Base-by-base conservation (phyloP, 2,113 vertebrate genomes). In the Ardeotis arabs region DNA sequence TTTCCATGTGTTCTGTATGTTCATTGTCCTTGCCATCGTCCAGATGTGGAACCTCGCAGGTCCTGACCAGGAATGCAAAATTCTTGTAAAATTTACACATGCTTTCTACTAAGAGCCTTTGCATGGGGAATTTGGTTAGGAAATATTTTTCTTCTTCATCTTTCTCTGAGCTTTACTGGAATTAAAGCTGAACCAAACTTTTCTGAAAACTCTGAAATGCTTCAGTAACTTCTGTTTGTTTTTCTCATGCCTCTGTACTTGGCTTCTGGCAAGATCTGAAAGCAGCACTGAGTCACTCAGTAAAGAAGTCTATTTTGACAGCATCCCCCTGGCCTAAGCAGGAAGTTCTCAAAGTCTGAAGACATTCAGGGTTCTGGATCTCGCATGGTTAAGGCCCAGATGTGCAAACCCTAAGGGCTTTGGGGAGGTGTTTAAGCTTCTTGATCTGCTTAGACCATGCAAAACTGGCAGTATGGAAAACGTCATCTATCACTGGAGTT, bases 271-370 rank as follows among this genome's bases (percentile, higher is more conserved):
- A 91, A 79, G 67, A 78, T 33, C 91, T 95, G 87, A 95, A 95
- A 96, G 96, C 84, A 96, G 55, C 70, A 95, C 92, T 97, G 92
- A 96, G 94, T 93, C 94, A 95, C 93, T 95, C 55, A 33, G 44
- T 84, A 87, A 96, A 96, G 95, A 80, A 95, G 89, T 68, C 93
- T 96, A 59, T 97, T 96, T 97, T 96, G 96, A 94, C 91, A 94
- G 87, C 78, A 80, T 69, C 75, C 59, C 55, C 55, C 45, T 91
- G 89, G 93, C 70, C 84, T 53, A 55, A 93, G 70, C 87, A 89
- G 78, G 84, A 93, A 93, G 83, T 77, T 96, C 80, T 81, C 68
- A 39, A 78, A 92, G 70, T 82, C 74, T 89, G 89, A 85, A 91
- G 89, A 59, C 55, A 85, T 29, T 10, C 4, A 62, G 74, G 33